phyloP scores from a whole-genome alignment of 1,140 invertebrate species.

The Zaprionus lachaisei region DNA sequence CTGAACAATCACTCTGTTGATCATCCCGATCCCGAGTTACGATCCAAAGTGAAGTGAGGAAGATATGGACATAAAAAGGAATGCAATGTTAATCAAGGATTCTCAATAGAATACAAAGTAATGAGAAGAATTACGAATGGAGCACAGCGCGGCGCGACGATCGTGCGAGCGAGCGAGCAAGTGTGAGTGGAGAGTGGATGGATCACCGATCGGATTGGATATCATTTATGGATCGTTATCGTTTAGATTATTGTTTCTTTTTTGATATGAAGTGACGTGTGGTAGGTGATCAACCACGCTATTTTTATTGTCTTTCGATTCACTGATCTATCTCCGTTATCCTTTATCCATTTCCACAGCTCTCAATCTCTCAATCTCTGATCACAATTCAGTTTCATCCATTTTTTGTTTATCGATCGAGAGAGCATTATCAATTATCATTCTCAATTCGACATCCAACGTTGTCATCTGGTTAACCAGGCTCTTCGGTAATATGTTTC shows the following conservation, averaged over 20 bases:
- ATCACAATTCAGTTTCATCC: neutral
- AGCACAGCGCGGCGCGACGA: constrained; percentile 76
- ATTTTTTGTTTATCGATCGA: constrained; percentile 9
- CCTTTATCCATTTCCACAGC: constrained; percentile 19
- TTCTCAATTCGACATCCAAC: constrained; percentile 53
- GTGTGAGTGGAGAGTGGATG: constrained; percentile 52
- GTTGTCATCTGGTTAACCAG: constrained; percentile 82
- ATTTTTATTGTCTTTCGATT: neutral
- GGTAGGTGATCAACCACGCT: constrained; percentile 34
- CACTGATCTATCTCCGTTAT: constrained; percentile 5
- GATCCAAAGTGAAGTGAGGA: constrained; percentile 44
- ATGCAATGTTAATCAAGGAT: constrained; percentile 61
- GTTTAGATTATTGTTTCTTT: constrained; percentile 9
- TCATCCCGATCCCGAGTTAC: neutral
- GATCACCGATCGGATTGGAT: constrained; percentile 48
- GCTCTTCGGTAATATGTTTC: constrained; percentile 77
- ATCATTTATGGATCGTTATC: constrained; percentile 41
- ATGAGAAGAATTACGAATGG: constrained; percentile 84
- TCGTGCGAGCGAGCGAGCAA: constrained; percentile 71
- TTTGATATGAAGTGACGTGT: constrained; percentile 27
- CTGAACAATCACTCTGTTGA: constrained; percentile 94
- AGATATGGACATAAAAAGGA: constrained; percentile 79
- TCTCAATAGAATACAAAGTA: constrained; percentile 43
- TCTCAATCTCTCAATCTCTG: constrained; percentile 13
- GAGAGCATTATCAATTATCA: neutral